Evolutionary conservation across 92 coral and sea anemone genomes (phyloP).

Genomic region (Bergia puertoricense): DNA sequence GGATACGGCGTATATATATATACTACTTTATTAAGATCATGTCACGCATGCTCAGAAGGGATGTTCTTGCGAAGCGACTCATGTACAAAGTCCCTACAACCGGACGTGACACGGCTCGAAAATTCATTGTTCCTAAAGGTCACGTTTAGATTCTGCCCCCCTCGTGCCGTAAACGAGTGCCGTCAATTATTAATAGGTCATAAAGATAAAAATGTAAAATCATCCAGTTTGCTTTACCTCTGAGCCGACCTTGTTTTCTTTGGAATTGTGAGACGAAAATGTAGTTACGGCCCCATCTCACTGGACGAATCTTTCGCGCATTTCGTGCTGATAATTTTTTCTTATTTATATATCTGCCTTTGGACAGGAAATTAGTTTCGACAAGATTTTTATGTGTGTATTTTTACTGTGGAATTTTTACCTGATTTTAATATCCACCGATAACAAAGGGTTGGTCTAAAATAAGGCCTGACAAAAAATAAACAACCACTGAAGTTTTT

Average conservation of each 20-base stretch:
- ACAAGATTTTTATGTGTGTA: background rate
- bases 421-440: background rate
- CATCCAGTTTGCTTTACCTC: background rate
- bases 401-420: background rate
- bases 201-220: background rate
- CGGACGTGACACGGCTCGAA: constrained; percentile 27
- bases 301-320: background rate
- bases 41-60: background rate
- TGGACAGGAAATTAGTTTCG: constrained; percentile 23
- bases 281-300: background rate
- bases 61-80: background rate
- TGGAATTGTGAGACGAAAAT: background rate
- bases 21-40: background rate
- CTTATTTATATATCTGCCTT: background rate
- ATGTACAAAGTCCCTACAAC: background rate
- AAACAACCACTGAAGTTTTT: background rate
- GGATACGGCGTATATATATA: no score
- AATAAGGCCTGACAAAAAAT: background rate
- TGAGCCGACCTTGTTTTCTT: background rate
- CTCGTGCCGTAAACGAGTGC: constrained; percentile 3
- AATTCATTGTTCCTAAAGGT: constrained; percentile 2
- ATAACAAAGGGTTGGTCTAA: background rate
- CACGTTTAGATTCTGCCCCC: constrained; percentile 7
- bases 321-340: constrained; percentile 3
- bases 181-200: constrained; percentile 5